Conservation (phyloP, 2,113 vertebrate genomes). For the Atrichornis clamosus region DNA sequence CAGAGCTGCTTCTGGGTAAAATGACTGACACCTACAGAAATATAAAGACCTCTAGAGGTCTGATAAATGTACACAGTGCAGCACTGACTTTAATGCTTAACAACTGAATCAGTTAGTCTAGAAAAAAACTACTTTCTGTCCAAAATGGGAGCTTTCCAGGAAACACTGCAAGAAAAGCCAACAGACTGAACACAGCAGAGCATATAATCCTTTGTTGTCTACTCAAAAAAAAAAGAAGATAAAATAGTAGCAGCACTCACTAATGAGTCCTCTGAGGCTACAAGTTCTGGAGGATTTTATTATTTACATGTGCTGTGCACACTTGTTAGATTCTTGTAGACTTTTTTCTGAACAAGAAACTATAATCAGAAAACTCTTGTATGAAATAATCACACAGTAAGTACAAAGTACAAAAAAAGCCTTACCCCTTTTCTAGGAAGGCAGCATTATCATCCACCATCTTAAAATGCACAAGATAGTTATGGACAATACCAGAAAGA, state of each 20-base stretch:
- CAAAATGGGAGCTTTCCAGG: neutral
- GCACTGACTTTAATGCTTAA: neutral
- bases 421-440: neutral
- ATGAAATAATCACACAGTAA: neutral
- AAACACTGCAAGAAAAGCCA: neutral
- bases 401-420: neutral
- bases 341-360: neutral
- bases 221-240: neutral
- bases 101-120: neutral
- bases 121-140: neutral
- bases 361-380: neutral
- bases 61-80: neutral
- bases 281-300: neutral
- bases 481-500: neutral
- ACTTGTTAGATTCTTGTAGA: neutral
- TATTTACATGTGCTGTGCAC: neutral
- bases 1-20: neutral
- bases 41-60: neutral
- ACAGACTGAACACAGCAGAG: neutral
- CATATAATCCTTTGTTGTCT: neutral
- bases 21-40: neutral
- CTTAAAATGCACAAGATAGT: neutral
- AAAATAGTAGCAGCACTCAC: neutral
- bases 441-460: neutral
- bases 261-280: neutral